phyloP scores from a whole-genome alignment of 1,140 invertebrate genomes.

The Bombus pyrosoma region DNA sequence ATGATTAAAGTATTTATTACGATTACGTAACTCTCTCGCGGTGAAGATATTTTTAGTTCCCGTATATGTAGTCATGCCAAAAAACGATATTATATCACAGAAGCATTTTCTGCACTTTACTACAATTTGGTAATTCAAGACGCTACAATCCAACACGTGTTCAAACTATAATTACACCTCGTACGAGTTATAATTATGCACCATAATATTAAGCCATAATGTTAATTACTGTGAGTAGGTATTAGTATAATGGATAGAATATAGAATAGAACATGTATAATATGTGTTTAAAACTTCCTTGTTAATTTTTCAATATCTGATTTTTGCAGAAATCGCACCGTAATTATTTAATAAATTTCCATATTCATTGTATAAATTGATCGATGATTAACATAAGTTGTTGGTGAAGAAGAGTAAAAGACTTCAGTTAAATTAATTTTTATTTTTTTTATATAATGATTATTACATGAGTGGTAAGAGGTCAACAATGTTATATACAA shows the following conservation, averaged over 20 bases:
- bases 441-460: constrained; percentile 77
- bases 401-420: constrained; percentile 24
- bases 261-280: not conserved
- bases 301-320: not conserved
- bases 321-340: not conserved
- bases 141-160: not conserved
- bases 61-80: not conserved
- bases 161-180: not conserved
- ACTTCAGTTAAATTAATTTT: constrained; percentile 76
- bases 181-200: not conserved
- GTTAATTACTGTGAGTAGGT: not conserved
- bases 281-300: not conserved
- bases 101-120: not conserved
- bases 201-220: not conserved
- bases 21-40: not conserved
- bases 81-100: not conserved
- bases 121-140: not conserved
- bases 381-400: not conserved
- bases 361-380: not conserved
- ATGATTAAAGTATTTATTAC: constrained; percentile 11
- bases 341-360: not conserved
- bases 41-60: not conserved
- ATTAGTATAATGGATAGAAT: not conserved
- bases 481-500: constrained; percentile 80
- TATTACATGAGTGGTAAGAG: constrained; percentile 78